These are phyloP conservation scores for Amazonetta brasiliensis DNA, from an alignment of 2,797 vertebrate genomes.

Conservation along the genomic window DNA sequence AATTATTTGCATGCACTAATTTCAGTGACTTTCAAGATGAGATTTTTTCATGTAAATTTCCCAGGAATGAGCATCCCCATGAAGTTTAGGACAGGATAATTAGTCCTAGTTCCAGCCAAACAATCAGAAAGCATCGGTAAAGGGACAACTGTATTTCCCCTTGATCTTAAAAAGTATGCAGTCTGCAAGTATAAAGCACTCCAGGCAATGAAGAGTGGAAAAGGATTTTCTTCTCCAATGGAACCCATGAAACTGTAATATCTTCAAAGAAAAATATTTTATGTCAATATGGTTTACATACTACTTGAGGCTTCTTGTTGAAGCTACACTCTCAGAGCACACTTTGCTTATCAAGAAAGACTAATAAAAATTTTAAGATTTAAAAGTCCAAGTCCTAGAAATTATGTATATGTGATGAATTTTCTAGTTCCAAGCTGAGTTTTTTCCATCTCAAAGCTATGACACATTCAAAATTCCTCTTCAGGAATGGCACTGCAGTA, in stretches of 20 bases:
- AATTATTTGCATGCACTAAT: not conserved
- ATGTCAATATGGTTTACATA: not conserved
- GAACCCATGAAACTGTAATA: not conserved
- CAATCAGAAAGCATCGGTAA: not conserved
- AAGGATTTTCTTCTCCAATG: not conserved
- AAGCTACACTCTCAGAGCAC: not conserved
- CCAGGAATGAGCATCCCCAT: not conserved
- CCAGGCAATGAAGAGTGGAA: not conserved
- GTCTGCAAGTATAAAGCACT: not conserved
- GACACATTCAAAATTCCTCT: not conserved
- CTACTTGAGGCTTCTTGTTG: not conserved
- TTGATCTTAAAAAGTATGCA: not conserved
- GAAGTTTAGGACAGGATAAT: not conserved
- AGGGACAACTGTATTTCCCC: not conserved
- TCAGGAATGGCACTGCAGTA: not conserved
- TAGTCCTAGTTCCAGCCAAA: not conserved
- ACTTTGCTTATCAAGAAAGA: not conserved
- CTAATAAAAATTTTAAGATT: not conserved
- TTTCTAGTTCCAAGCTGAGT: not conserved
- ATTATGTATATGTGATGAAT: not conserved
- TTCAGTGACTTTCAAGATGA: not conserved
- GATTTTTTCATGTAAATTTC: not conserved
- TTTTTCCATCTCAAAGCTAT: not conserved
- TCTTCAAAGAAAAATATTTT: not conserved
- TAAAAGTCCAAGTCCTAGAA: not conserved